A percentile compares a stretch with the other conserved stretches of the same genome.
Evolutionary conservation across 2,113 vertebrate genomes (phyloP).

Genomic region (Thymallus thymallus): DNA sequence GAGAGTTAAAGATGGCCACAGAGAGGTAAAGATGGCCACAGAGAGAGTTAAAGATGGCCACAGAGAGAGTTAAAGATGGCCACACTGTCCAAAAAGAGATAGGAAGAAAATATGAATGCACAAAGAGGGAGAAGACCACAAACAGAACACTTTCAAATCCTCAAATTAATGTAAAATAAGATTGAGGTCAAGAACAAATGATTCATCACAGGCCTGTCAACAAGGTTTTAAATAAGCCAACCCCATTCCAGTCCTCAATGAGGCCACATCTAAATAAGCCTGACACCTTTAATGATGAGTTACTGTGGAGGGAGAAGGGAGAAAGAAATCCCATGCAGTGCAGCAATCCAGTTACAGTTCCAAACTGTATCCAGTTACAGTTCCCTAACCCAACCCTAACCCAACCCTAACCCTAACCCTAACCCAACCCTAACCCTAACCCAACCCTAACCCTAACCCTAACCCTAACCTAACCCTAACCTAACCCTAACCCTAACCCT

Average conservation of each 20-base stretch:
- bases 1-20: too few species aligned
- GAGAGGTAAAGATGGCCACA: too few species aligned
- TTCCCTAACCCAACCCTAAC: too few species aligned
- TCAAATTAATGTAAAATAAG: not conserved
- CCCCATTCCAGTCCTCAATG: constrained; percentile 31
- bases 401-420: too few species aligned
- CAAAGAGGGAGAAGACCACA: not conserved
- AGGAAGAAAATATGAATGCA: not conserved
- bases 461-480: too few species aligned
- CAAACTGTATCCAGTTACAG: constrained; percentile 14
- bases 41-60: too few species aligned
- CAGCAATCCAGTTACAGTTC: constrained; percentile 18
- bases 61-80: too few species aligned
- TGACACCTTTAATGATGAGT: constrained; percentile 51
- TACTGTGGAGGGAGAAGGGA: constrained; percentile 8
- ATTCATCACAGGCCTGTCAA: constrained; percentile 49
- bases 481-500: too few species aligned
- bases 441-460: too few species aligned
- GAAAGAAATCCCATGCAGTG: not conserved
- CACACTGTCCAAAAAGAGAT: not conserved
- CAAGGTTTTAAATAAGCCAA: constrained; percentile 27
- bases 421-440: too few species aligned
- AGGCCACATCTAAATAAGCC: constrained; percentile 41
- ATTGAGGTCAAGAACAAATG: constrained; percentile 22
- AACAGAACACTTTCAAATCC: not conserved